Percentiles rank a stretch among this genome's conserved stretches.
Evolutionary conservation across 2,113 vertebrate genomes (phyloP).

Genomic region (Onychorhynchus coronatus): DNA sequence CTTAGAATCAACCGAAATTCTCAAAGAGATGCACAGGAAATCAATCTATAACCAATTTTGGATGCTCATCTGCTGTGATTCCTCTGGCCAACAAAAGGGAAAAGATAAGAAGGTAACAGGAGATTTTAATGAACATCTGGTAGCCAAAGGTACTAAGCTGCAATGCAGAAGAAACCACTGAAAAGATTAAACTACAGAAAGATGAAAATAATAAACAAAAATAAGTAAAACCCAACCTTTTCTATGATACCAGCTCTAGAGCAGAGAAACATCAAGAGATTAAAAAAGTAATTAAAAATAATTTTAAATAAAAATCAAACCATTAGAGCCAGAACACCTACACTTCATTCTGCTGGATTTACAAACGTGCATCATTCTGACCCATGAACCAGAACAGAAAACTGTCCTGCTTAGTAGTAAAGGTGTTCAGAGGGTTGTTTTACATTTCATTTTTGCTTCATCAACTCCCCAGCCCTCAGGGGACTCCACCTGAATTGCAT

Average conservation of each 20-base stretch:
- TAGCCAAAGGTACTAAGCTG: background rate
- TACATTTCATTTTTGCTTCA: background rate
- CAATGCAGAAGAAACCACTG: background rate
- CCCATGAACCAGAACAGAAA: background rate
- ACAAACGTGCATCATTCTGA: background rate
- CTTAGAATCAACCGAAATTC: background rate
- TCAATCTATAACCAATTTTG: background rate
- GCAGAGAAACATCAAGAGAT: background rate
- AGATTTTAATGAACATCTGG: background rate
- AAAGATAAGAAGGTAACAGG: background rate
- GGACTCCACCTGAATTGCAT: background rate
- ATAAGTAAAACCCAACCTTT: background rate
- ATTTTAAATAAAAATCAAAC: too few species aligned
- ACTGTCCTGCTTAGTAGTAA: background rate
- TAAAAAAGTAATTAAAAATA: background rate
- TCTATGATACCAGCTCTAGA: background rate
- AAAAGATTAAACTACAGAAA: background rate
- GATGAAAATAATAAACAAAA: background rate
- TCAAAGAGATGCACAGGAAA: background rate
- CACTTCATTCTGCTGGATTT: background rate
- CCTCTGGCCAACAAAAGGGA: background rate
- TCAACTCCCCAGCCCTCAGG: background rate
- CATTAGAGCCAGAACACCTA: background rate
- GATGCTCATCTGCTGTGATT: constrained; percentile 24
- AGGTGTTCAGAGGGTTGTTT: background rate